Percentiles rank a stretch among this genome's conserved stretches.
phyloP scores from a whole-genome alignment of 2,113 vertebrate species.

The Lepus europaeus region DNA sequence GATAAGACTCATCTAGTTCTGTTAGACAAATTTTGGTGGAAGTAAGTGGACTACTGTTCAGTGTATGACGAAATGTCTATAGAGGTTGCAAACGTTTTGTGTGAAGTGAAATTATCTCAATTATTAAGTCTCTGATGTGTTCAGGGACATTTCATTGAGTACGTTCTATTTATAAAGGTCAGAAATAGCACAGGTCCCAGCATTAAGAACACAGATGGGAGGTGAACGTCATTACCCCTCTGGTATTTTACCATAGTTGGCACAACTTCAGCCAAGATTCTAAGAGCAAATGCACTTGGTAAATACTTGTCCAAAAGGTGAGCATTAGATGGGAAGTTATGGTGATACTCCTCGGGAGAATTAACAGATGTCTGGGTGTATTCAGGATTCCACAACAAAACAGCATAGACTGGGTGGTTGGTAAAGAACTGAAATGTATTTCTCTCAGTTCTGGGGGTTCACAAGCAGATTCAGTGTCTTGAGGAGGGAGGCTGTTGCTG shows the following conservation, averaged over 20 bases:
- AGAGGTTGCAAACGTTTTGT: background rate
- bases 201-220: background rate
- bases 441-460: background rate
- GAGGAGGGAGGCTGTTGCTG: background rate
- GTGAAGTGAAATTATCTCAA: conserved; percentile 1
- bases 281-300: background rate
- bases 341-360: background rate
- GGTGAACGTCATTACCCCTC: background rate
- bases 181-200: background rate
- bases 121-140: background rate
- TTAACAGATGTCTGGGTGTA: background rate
- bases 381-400: background rate
- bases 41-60: background rate
- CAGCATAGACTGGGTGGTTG: background rate
- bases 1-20: background rate
- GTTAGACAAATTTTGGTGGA: conserved; percentile 26
- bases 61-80: background rate
- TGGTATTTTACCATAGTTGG: background rate
- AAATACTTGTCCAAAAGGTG: background rate
- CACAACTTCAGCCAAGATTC: background rate
- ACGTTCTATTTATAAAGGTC: background rate
- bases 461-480: background rate
- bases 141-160: background rate
- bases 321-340: background rate
- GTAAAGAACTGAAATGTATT: background rate